Conservation (phyloP, 2,113 vertebrate genomes). For the Cebus imitator region DNA sequence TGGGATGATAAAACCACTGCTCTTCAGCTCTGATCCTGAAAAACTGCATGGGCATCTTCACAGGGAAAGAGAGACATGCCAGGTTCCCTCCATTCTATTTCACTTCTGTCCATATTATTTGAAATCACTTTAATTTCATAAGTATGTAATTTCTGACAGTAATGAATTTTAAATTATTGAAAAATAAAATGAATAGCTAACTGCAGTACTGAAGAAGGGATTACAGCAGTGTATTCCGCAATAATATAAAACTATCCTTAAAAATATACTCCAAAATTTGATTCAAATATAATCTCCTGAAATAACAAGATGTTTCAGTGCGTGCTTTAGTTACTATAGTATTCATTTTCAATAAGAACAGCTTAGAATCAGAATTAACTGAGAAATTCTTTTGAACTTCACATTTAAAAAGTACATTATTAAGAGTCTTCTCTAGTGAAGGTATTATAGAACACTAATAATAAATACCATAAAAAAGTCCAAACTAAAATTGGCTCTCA, state of each 20-base stretch:
- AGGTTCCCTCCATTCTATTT: not conserved
- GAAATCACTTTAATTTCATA: not conserved
- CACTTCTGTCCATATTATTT: not conserved
- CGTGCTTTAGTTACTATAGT: not conserved
- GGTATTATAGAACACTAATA: not conserved
- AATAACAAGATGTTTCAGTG: not conserved
- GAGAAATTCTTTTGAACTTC: not conserved
- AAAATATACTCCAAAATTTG: not conserved
- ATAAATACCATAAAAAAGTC: not conserved
- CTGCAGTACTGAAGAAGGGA: not conserved
- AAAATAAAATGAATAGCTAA: not conserved
- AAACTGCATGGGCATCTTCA: not conserved
- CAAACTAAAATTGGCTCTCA: not conserved
- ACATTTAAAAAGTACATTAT: not conserved
- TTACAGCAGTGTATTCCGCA: not conserved
- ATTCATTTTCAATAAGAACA: not conserved
- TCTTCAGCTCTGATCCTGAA: conserved; percentile 11
- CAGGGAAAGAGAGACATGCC: not conserved
- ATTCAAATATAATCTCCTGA: not conserved
- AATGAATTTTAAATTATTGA: not conserved
- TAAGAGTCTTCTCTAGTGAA: not conserved
- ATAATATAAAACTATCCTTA: not conserved
- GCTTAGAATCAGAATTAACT: not conserved
- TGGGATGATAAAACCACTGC: not conserved
- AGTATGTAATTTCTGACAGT: not conserved